Base-by-base conservation (phyloP, 1,140 invertebrate genomes). In the Archivesica marissinica region DNA sequence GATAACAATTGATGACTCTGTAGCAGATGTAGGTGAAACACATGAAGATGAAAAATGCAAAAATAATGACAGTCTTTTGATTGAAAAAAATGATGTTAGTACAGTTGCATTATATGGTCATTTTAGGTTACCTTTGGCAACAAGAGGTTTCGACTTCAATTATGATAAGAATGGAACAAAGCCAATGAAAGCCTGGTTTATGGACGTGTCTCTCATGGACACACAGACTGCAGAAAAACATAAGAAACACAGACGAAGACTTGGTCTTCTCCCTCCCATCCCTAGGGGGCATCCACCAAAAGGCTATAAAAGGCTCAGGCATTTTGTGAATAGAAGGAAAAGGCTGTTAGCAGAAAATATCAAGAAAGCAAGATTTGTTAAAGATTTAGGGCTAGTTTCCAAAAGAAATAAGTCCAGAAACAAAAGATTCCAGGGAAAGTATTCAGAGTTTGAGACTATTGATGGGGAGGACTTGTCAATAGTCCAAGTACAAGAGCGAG, bases 161-260 rank as follows among this genome's bases (percentile, higher is more conserved):
- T 89, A 87, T 74, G 81, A 86, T 0, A 90, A 90, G 76, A 89
- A 39, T 64, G 89, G 89, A 9, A 90, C 88, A 35, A 90, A 90
- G 38, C 87, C 89, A 17, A 35, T 35, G 2, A 87, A 87, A 41
- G 84, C 84, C 25, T 89, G 89, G 89, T 90, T 89, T 77, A 90
- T 90, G 89, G 86, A 90, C 47, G 74, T 72, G 28, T 70, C 87
- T 33, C 75, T 81, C 20, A 90, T 90, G 89, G 66, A 90, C 84
- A 83, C 84, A 78, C 54, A 86, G 25, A 75, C 81, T 33, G 78
- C 78, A 68, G 76, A 80, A 39, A 83, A 81, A 66, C 88, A 90
- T 28, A 68, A 75, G 38, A 83, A 77, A 33, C 87, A 89, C 56
- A 52, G 13, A 80, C 75, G 54, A 88, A 87, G 38, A 77, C 7